Conservation (phyloP, 2,888 invertebrate genomes). For the Diplazon laetatorius region DNA sequence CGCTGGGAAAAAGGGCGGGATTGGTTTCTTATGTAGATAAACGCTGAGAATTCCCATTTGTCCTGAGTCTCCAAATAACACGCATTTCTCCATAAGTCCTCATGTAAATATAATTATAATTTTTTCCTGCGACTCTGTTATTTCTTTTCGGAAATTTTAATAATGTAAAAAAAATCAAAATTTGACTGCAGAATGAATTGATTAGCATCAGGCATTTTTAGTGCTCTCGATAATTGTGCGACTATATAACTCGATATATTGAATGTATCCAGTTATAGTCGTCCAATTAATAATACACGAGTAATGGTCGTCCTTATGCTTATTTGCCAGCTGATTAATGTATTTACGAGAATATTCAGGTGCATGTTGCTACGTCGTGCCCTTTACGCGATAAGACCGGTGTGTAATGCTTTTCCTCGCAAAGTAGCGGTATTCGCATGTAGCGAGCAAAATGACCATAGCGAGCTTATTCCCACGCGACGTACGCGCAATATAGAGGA, state of each 20-base stretch:
- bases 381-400: neutral
- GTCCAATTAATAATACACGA: too few relatives aligned
- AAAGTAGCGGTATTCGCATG: neutral
- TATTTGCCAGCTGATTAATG: constrained; percentile 1
- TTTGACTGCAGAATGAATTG: too few relatives aligned
- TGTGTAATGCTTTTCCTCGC: constrained; percentile 3
- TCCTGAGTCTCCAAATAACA: too few relatives aligned
- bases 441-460: constrained; percentile 12
- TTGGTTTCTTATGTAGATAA: neutral
- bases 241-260: too few relatives aligned
- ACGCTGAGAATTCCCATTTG: neutral
- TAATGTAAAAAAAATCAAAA: too few relatives aligned
- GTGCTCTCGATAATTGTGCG: too few relatives aligned
- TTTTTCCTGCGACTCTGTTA: too few relatives aligned
- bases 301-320: neutral
- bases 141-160: too few relatives aligned
- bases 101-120: too few relatives aligned
- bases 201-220: too few relatives aligned
- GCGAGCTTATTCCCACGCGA: constrained; percentile 1
- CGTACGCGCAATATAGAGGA: constrained; percentile 25
- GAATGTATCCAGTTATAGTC: too few relatives aligned
- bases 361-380: neutral
- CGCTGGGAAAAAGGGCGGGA: neutral
- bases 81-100: too few relatives aligned
- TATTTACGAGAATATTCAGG: neutral